A percentile compares a stretch with the other conserved stretches of the same genome.
Evolutionary conservation across 2,113 vertebrate genomes (phyloP).

Genomic region (Mobula hypostoma): DNA sequence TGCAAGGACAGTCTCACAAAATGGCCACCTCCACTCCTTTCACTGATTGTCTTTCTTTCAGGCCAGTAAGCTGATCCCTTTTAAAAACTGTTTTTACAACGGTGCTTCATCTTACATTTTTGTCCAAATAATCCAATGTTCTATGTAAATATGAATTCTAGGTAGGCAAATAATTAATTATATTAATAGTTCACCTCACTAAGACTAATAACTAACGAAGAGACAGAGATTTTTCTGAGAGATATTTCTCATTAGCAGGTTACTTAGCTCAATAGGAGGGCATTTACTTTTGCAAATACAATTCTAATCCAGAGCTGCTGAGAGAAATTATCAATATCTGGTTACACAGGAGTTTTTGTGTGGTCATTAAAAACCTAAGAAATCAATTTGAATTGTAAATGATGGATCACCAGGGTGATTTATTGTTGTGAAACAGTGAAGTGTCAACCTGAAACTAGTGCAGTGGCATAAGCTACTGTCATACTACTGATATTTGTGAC

Average conservation of each 20-base stretch:
- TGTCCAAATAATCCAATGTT: not conserved
- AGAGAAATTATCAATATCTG: not conserved
- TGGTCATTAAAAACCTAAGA: not conserved
- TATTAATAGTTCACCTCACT: not conserved
- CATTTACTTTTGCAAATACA: constrained; percentile 4
- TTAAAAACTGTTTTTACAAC: not conserved
- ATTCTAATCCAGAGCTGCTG: not conserved
- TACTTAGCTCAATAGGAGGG: not conserved
- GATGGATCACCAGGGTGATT: not conserved
- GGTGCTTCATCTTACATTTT: not conserved
- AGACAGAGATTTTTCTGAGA: not conserved
- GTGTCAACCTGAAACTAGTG: not conserved
- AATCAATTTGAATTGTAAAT: not conserved
- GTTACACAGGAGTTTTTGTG: not conserved
- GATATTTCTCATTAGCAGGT: not conserved
- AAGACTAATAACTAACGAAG: not conserved
- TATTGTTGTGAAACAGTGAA: not conserved
- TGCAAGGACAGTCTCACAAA: no score
- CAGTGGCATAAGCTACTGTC: no score
- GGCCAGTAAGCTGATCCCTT: no score
- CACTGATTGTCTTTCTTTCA: no score
- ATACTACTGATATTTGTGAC: not conserved
- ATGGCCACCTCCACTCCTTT: no score
- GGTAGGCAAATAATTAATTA: not conserved
- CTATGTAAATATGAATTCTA: not conserved